A percentile compares a stretch with the other conserved stretches of the same genome.
Conservation (phyloP, 2,888 invertebrate species). For the Drosophila mimetica region DNA sequence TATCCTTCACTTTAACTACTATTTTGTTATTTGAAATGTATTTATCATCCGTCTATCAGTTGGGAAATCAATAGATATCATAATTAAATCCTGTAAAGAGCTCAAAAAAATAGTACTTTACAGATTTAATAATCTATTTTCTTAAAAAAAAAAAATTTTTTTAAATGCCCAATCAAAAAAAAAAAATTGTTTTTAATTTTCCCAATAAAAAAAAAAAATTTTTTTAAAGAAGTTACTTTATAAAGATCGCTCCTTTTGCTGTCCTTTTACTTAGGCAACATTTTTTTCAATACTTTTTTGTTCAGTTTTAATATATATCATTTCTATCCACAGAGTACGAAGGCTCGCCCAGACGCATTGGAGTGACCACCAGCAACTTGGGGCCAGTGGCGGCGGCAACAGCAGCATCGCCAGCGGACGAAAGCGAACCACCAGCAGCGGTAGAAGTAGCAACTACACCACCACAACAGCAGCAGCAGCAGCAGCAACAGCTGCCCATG, state of each 20-base stretch:
- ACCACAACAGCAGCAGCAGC: constrained; percentile 15
- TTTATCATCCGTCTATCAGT: not conserved
- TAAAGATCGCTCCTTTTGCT: not conserved
- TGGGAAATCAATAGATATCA: no score
- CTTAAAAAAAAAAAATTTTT: not conserved
- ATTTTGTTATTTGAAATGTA: not conserved
- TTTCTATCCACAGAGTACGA: constrained; percentile 55
- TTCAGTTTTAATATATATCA: not conserved
- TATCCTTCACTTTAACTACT: not conserved
- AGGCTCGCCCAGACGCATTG: constrained; percentile 68
- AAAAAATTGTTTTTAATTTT: no score
- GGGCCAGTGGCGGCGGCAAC: constrained; percentile 11
- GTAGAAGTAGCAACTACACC: constrained; percentile 17
- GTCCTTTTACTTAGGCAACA: not conserved
- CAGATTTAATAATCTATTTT: no score
- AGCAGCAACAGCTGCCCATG: constrained; percentile 42
- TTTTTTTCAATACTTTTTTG: not conserved
- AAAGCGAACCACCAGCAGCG: constrained; percentile 58
- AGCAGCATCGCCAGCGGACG: constrained; percentile 46
- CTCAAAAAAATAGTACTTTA: no score
- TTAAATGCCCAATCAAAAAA: no score
- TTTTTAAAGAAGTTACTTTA: not conserved
- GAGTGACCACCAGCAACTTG: constrained; percentile 49
- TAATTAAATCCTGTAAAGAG: no score
- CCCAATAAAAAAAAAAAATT: not conserved